Evolutionary conservation across 1,140 invertebrate species (phyloP).

Genomic region (Zaprionus nigranus): DNA sequence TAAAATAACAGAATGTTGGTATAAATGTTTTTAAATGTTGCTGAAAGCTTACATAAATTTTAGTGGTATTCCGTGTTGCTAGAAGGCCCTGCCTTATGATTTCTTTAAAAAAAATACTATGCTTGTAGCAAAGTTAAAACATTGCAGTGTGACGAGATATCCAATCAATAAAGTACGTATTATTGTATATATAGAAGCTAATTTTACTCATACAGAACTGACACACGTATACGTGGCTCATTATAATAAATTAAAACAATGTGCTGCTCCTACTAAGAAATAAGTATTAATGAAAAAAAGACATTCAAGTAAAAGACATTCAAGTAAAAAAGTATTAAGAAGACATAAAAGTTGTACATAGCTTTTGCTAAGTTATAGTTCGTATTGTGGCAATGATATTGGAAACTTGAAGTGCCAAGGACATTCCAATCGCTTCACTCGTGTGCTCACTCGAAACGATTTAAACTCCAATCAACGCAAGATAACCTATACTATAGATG

Average conservation of each 20-base stretch:
- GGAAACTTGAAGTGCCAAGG: not conserved
- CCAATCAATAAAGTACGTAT: slow-evolving; percentile 6
- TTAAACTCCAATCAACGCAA: not conserved
- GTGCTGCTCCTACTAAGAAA: not conserved
- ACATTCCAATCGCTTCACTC: not conserved
- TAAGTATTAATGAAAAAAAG: not conserved
- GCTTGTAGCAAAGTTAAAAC: not conserved
- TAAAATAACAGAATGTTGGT: slow-evolving; percentile 5
- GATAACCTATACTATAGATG: not conserved
- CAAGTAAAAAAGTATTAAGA: no score
- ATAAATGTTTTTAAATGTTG: not conserved
- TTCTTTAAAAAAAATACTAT: not conserved
- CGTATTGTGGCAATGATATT: no score
- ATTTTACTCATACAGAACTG: not conserved
- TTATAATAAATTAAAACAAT: not conserved
- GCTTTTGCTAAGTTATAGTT: no score
- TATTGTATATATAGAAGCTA: not conserved
- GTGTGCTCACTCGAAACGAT: not conserved
- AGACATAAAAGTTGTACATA: no score
- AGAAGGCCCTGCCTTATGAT: not conserved
- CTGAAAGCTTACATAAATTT: not conserved
- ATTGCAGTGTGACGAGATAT: not conserved
- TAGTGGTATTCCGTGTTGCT: not conserved
- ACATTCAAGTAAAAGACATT: no score
- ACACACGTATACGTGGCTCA: not conserved